A percentile compares a stretch with the other conserved stretches of the same genome.
Evolutionary conservation across 2,113 vertebrate species (phyloP).

Genomic region (Daboia siamensis): DNA sequence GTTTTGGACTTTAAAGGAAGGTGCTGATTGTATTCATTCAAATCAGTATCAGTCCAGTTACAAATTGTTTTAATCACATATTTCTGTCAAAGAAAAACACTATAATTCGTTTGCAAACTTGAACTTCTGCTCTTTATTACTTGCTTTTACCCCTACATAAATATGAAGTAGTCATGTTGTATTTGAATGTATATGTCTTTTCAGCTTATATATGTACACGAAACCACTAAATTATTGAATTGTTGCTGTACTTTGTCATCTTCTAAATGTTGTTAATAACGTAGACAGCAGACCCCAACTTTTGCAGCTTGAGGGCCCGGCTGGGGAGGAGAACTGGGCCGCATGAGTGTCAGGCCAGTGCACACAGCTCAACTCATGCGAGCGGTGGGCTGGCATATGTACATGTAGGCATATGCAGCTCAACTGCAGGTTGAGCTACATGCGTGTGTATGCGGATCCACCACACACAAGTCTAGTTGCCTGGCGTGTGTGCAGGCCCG

Average conservation of each 20-base stretch:
- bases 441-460: no score
- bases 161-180: not conserved
- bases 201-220: not conserved
- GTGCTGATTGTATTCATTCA: not conserved
- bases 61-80: not conserved
- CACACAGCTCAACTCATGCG: no score
- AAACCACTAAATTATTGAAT: not conserved
- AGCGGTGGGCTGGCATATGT: no score
- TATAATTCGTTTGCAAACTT: not conserved
- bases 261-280: conserved; percentile 12
- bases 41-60: not conserved
- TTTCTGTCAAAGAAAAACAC: not conserved
- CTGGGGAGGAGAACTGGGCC: no score
- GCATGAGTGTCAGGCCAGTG: no score
- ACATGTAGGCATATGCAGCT: no score
- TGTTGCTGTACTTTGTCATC: not conserved
- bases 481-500: no score
- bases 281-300: no score
- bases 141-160: not conserved
- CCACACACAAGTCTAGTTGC: no score
- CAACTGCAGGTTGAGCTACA: no score
- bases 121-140: not conserved
- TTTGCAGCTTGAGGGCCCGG: no score
- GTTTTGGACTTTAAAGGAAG: not conserved
- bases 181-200: not conserved